These are phyloP conservation scores for Rhombomys opimus DNA, from an alignment of 2,113 vertebrate species.

Conservation along the genomic window DNA sequence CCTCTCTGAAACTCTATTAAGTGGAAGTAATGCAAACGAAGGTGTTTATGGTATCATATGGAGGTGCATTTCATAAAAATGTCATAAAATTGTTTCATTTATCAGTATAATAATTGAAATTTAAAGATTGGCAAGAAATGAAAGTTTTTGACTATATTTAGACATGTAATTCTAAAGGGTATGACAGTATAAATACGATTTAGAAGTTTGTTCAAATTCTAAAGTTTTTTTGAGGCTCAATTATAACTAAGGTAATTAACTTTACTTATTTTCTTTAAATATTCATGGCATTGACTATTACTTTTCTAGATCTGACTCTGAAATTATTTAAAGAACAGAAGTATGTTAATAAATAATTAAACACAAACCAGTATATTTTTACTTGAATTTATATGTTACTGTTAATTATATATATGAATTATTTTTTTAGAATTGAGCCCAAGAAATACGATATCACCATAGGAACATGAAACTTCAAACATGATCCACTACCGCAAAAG, in stretches of 20 bases:
- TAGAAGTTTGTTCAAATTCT: slow-evolving; percentile 39
- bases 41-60: background rate
- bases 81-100: slow-evolving; percentile 42
- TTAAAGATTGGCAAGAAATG: background rate
- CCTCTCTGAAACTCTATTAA: slow-evolving; percentile 34
- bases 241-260: slow-evolving; percentile 40
- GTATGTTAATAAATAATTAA: slow-evolving; percentile 7
- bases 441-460: background rate
- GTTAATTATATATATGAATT: background rate
- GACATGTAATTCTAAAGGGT: background rate
- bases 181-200: slow-evolving; percentile 41
- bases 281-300: background rate
- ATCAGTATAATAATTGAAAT: background rate
- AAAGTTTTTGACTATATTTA: slow-evolving; percentile 25
- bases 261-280: background rate
- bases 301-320: background rate
- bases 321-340: background rate
- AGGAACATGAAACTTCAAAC: slow-evolving; percentile 52
- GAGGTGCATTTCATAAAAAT: background rate
- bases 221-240: background rate
- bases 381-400: slow-evolving; percentile 14
- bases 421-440: slow-evolving; percentile 11
- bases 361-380: slow-evolving; percentile 23
- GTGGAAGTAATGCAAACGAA: slow-evolving; percentile 50
- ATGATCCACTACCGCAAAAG: slow-evolving; percentile 57